phyloP scores from a whole-genome alignment of 2,797 vertebrate species.

The Potorous gilbertii region DNA sequence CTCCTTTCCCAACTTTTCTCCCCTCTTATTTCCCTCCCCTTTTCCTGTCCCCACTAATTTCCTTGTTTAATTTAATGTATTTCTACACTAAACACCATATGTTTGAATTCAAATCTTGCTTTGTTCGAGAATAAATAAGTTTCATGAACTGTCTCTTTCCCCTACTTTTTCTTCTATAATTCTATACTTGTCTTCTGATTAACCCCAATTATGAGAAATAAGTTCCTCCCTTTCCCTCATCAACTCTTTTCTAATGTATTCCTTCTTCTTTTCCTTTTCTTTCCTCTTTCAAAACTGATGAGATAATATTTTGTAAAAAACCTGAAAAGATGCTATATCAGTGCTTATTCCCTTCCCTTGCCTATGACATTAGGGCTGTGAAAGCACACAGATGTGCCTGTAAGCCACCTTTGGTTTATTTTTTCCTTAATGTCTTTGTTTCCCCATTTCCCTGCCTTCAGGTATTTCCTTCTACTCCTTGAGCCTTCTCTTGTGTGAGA shows the following conservation, averaged over 20 bases:
- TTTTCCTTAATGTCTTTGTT: not conserved
- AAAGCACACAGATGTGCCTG: not conserved
- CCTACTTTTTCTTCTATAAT: not conserved
- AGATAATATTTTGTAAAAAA: not conserved
- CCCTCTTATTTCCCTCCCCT: not conserved
- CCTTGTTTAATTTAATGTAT: not conserved
- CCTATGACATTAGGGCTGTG: not conserved
- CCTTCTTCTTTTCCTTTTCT: not conserved
- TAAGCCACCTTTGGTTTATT: not conserved
- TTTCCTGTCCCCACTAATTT: not conserved
- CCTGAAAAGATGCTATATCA: not conserved
- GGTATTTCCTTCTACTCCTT: not conserved
- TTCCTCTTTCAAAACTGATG: constrained; percentile 25
- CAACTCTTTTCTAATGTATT: not conserved
- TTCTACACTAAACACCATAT: not conserved
- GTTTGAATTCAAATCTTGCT: not conserved
- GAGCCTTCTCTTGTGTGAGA: not conserved
- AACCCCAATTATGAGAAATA: not conserved
- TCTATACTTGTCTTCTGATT: not conserved
- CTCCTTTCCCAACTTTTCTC: not conserved
- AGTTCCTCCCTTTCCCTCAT: not conserved
- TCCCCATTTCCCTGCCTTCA: not conserved
- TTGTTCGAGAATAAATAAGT: not conserved
- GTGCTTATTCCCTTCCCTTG: not conserved
- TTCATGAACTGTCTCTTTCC: not conserved